Evolutionary conservation across 2,888 invertebrate species (phyloP), one percentile per base, ranked within the genome.

Genomic region (Eupithecia abbreviata): DNA sequence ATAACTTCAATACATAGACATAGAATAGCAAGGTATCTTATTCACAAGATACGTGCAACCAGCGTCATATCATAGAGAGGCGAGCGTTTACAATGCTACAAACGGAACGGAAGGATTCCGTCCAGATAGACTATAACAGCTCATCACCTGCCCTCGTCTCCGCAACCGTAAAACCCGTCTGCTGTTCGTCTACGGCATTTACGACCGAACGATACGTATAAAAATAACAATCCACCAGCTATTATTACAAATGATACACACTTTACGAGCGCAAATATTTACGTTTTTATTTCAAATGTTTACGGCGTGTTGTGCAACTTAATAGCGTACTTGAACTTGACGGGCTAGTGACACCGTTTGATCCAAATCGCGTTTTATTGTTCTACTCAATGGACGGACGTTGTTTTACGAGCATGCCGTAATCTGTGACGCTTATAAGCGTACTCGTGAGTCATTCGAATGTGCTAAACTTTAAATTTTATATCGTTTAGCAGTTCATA

Each of bases 321-420:
- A 93, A 94, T 92, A 88, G 91, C 90, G 90, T 87, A 91, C 94
- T 94, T 95, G 94, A 95, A 95, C 94, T 94, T 94, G 93, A 83
- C 84, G 88, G 89, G 91, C 92, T 91, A 92, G 93, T 94, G 94
- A 93, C 94, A 94, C 93, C 89, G 89, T 93, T 92, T 93, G 94
- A 94, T 93, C 89, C 91, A 90, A 92, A 92, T 92, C 92, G 90
- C 87, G 90, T 93, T 94, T 94, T 94, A 94, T 94, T 94, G 93
- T 93, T 91, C 89, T 88, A 85, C 89, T 93, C 90, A 93, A 94
- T 93, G 93, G 92, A 91, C 92, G 91, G 86, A 89, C 91, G 90
- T 89, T 82, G 90, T 92, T 94, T 94, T 93, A 94, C 91, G 93
- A 93, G 85, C 90, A 86, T 84, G 87, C 89, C 92, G 93, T 92